These are phyloP conservation scores for Phyllotis vaccarum DNA, from an alignment of 2,797 vertebrate genomes.

Conservation along the genomic window DNA sequence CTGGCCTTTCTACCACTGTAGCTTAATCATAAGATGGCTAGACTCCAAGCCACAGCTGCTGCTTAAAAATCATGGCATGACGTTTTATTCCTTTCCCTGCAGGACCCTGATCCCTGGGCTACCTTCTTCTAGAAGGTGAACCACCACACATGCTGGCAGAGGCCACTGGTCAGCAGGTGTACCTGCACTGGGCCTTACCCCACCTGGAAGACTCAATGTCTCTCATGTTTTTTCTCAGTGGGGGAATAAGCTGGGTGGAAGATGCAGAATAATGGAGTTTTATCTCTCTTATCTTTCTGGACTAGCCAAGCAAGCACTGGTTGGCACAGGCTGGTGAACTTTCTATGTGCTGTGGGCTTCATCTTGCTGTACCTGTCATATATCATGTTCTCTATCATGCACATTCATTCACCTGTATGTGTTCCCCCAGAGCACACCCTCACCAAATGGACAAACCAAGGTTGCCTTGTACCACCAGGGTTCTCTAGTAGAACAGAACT, in stretches of 20 bases:
- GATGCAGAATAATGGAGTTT: neutral
- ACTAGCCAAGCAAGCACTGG: neutral
- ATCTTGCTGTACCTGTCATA: neutral
- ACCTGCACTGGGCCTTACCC: neutral
- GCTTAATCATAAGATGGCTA: neutral
- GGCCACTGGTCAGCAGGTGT: neutral
- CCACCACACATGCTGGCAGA: neutral
- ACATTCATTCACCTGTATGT: neutral
- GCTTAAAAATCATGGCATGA: neutral
- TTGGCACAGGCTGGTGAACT: neutral
- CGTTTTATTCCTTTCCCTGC: neutral
- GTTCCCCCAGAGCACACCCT: neutral
- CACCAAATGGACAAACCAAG: neutral
- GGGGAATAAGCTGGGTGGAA: neutral
- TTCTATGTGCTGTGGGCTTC: neutral
- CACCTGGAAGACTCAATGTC: neutral
- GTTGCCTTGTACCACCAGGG: neutral
- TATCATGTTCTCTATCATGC: neutral
- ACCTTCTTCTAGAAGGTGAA: neutral
- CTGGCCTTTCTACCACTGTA: neutral
- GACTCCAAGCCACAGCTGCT: neutral
- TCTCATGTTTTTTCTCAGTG: neutral
- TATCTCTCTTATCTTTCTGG: neutral
- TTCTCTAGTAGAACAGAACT: neutral
- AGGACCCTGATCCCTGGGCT: neutral